These are phyloP conservation scores for Rhopalosiphum nymphaeae DNA, from an alignment of 2,888 invertebrate species.

Conservation along the genomic window DNA sequence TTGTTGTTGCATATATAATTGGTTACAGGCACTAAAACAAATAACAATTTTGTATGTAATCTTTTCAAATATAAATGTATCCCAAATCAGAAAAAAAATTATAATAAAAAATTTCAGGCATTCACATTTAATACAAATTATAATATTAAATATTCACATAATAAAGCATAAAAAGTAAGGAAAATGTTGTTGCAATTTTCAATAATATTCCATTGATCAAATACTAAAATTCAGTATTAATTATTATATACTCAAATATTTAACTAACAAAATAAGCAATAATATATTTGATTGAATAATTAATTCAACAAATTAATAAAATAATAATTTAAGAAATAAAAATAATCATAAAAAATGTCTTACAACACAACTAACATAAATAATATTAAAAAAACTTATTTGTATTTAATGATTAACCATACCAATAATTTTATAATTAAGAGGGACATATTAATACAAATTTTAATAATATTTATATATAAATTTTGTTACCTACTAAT, in stretches of 20 bases:
- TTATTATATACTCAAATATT: not conserved
- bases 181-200: not conserved
- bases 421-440: not conserved
- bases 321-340: not conserved
- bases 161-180: not conserved
- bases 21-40: not conserved
- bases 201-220: not conserved
- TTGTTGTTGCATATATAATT: not conserved
- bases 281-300: not conserved
- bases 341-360: not conserved
- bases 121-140: not conserved
- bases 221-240: not conserved
- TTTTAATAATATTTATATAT: not conserved
- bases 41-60: not conserved
- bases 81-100: not conserved
- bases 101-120: not conserved
- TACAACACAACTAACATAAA: not conserved
- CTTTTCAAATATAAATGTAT: not conserved
- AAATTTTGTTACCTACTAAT: not conserved
- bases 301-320: not conserved
- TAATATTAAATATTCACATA: not conserved
- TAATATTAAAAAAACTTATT: not conserved
- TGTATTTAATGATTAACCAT: not conserved
- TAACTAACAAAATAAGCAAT: not conserved
- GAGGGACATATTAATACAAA: not conserved